Base-by-base conservation (phyloP, 2,113 vertebrate species). In the Burhinus bistriatus region DNA sequence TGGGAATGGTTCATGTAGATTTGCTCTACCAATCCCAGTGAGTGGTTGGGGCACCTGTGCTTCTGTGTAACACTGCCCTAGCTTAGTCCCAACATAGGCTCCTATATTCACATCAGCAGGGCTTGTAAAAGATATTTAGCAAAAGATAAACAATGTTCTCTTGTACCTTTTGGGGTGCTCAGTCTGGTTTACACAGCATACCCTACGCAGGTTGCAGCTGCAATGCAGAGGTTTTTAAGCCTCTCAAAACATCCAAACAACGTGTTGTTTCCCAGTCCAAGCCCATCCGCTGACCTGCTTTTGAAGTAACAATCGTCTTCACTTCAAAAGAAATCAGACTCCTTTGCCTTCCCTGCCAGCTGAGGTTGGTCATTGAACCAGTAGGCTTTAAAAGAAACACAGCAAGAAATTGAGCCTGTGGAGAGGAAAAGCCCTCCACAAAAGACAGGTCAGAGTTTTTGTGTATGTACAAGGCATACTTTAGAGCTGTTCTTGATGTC, bases 301-400 rank as follows among this genome's bases (percentile, higher is more conserved):
- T 95, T 96, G 95, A 98, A 98, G 95, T 73, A 95, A 92, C 77
- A 93, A 85, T 78, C 17, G 1, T 32, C 55, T 83, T 84, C 42
- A 89, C 88, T 97, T 95, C 93, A 97, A 97, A 96, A 90, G 92
- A 90, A 91, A 93, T 32, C 27, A 65, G 55, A 79, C 6, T 93
- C 62, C 87, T 96, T 92, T 95, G 91, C 79, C 58, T 93, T 78
- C 59, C 62, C 58, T 78, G 93, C 86, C 91, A 95, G 79, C 55
- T 83, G 73, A 96, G 49, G 76, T 5, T 69, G 90, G 83, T 62
- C 73, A 83, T 5, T 62, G 78, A 90, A 72, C 14, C 49, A 59
- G 26, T 8, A 79, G 68, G 57, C 64, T 92, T 93, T 86, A 92
- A 93, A 93, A 93, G 72, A 72, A 94, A 93, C 68, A 70, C n/a